phyloP scores from a whole-genome alignment of 1,140 invertebrate species.

The Caenorhabditis remanei region DNA sequence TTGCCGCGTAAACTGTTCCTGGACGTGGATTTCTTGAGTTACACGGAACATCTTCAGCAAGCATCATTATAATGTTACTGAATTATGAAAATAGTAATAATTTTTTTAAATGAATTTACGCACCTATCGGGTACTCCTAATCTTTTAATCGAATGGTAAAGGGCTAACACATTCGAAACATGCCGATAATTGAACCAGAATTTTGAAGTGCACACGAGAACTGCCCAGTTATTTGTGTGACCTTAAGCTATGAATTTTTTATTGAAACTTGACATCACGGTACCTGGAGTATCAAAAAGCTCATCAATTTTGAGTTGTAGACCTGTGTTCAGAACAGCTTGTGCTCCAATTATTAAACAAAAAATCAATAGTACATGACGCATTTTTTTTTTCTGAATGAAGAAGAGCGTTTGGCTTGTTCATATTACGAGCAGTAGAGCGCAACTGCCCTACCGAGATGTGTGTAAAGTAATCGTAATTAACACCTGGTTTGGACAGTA shows the following conservation, averaged over 20 bases:
- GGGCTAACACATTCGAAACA: conserved; percentile 97
- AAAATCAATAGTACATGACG: conserved; percentile 33
- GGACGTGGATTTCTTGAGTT: conserved; percentile 96
- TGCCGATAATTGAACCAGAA: conserved; percentile 99
- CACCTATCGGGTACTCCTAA: conserved; percentile 93
- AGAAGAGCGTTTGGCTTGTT: neutral
- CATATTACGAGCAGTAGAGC: neutral
- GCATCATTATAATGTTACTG: conserved; percentile 92
- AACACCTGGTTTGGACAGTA: conserved; percentile 6
- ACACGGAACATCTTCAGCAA: conserved; percentile 99
- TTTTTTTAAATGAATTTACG: neutral
- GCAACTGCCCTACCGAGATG: neutral
- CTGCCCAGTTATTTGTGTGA: conserved; percentile 99
- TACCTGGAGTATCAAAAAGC: conserved; percentile 67
- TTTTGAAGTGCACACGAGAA: conserved; percentile 94
- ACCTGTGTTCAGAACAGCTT: conserved; percentile 62
- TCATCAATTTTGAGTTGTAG: conserved; percentile 65
- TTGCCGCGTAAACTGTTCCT: conserved; percentile 54
- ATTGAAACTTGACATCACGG: neutral
- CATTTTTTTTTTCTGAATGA: conserved; percentile 1
- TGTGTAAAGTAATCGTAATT: neutral
- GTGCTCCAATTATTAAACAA: neutral
- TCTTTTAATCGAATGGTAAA: conserved; percentile 96
- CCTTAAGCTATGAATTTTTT: conserved; percentile 61
- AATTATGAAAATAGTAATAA: neutral